Conservation (phyloP, 2,113 vertebrate species). For the Geococcyx californianus region DNA sequence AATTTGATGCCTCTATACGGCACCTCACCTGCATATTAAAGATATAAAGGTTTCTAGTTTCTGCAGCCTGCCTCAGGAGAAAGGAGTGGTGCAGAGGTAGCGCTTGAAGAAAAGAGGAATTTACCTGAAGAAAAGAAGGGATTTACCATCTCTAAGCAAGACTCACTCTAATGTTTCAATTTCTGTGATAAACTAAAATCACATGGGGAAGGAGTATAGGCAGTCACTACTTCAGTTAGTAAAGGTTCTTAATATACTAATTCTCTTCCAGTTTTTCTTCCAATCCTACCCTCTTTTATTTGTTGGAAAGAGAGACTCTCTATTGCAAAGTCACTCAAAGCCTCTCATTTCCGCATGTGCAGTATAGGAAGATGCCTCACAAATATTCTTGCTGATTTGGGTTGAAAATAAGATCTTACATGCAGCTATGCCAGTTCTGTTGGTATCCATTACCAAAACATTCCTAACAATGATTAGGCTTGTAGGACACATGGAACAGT, state of each 20-base stretch:
- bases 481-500: background rate
- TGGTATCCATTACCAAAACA: background rate
- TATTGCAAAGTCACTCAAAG: background rate
- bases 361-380: background rate
- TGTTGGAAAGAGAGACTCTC: background rate
- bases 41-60: background rate
- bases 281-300: background rate
- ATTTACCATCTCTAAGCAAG: background rate
- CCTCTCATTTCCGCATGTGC: background rate
- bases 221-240: background rate
- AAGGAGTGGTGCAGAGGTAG: background rate
- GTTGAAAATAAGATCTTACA: background rate
- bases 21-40: conserved; percentile 21
- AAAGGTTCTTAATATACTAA: background rate
- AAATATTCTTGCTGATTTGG: background rate
- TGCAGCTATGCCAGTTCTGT: background rate
- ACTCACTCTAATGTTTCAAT: background rate
- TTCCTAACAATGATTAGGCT: background rate
- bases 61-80: background rate
- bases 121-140: background rate
- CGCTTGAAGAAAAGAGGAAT: background rate
- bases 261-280: background rate
- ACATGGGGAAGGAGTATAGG: background rate
- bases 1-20: conserved; percentile 21
- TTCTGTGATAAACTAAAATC: background rate